Evolutionary conservation across 2,888 invertebrate genomes (phyloP).

Genomic region (Ochropleura plecta): DNA sequence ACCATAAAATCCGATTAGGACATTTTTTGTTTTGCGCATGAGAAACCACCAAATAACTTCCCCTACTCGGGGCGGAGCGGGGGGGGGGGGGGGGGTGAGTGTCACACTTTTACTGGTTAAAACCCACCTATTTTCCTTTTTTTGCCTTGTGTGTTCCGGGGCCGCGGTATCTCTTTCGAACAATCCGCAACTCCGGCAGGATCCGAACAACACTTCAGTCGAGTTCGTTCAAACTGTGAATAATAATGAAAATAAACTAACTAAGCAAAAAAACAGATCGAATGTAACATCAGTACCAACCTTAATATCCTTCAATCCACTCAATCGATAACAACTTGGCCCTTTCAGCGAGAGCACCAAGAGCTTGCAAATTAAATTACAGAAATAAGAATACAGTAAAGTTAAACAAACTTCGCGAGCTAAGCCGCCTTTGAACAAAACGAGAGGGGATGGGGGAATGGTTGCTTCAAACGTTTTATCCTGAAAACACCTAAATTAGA

Average conservation of each 20-base stretch:
- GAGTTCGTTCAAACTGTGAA: not conserved
- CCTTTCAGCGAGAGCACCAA: conserved; percentile 61
- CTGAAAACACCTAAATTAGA: conserved; percentile 78
- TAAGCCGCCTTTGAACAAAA: conserved; percentile 69
- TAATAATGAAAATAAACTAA: not conserved
- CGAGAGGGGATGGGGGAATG: conserved; percentile 61
- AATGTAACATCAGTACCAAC: conserved; percentile 11
- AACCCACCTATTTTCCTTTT: too few relatives aligned
- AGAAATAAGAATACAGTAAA: conserved; percentile 72
- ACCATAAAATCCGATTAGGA: conserved; percentile 4
- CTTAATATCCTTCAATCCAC: conserved; percentile 39
- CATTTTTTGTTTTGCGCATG: too few relatives aligned
- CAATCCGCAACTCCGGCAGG: too few relatives aligned
- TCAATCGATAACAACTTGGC: conserved; percentile 62
- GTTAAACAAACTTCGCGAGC: conserved; percentile 70
- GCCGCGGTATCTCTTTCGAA: too few relatives aligned
- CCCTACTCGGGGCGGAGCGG: too few relatives aligned
- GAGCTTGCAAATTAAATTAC: conserved; percentile 71
- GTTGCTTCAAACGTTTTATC: conserved; percentile 71
- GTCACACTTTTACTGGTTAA: too few relatives aligned
- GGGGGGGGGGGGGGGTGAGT: too few relatives aligned
- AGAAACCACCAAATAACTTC: too few relatives aligned
- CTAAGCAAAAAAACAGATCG: not conserved
- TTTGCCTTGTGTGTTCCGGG: too few relatives aligned
- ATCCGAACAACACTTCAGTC: not conserved